Base-by-base conservation (phyloP, 2,888 invertebrate genomes). In the Lamellibrachia satsuma region DNA sequence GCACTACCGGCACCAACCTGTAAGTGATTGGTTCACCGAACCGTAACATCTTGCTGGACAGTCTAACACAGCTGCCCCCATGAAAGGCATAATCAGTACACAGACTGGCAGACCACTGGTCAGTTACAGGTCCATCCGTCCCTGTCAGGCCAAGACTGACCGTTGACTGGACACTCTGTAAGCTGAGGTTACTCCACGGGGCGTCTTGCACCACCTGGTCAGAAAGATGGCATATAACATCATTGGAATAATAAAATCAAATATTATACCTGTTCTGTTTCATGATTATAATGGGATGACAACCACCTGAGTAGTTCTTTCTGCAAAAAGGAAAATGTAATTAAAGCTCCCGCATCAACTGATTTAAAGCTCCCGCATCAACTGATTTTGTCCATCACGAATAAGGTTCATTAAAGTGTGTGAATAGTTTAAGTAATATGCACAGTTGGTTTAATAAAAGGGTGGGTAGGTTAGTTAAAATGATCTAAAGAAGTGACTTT, bases 101-200 rank as follows among this genome's bases (percentile, higher is more conserved):
- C 60, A 92, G 52, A 52, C n/a, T 51, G 6, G 52, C n/a, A 22
- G 75, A 75, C 22, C 75, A 75, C 75, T 75, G 75, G 75, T 75
- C 75, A 75, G 15, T 75, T 22, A 22, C 75, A 4, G 75, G 2
- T 75, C 15, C 75, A 52, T 91, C 52, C 11, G 7, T 7, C 51
- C 15, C 52, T 51, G 91, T 91, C 75, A 22, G 75, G 22, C 75
- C 75, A 75, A 2, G 22, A 75, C 4, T 75, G 75, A 75, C 75
- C 52, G 91, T 15, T 15, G 91, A 91, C 91, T 91, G 91, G 52
- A 91, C 52, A 52, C 91, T 91, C 91, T 91, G 91, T 7, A 91
- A 39, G 91, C 52, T 52, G 91, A 91, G 91, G 39, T 91, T 52
- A 27, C 51, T 52, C 91, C 91, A 91, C 4, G 91, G 91, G 11